Base-by-base conservation (phyloP, 1,140 invertebrate species). In the Listronotus oregonensis region DNA sequence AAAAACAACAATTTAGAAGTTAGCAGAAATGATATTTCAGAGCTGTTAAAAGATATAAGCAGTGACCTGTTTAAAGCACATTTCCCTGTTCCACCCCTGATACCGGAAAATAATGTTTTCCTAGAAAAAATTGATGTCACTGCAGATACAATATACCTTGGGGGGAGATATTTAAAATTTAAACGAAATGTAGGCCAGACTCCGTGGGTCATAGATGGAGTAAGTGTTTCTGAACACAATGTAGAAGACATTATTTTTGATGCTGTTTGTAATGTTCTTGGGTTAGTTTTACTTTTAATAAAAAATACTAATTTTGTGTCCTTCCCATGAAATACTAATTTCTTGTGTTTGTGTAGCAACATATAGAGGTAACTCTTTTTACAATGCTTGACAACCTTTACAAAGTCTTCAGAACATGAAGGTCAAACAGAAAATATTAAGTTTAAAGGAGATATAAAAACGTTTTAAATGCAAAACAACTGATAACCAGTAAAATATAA, bases 161-260 rank as follows among this genome's bases (percentile, higher is more conserved):
- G 87, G 69, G 87, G 87, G 46, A 81, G 94, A 31, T 98, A 99
- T 77, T 87, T 90, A 63, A 99, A 99, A 80, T 88, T 89, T 74
- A 93, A 90, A 14, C 84, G 96, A 52, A 83, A 87, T 65, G 78
- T 99, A 7, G 91, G 92, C 57, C 97, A 99, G 82, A 97, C 95
- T 0, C 95, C 96, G 0, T 99, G 96, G 96, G 77, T 97, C 18
- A 81, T 97, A 44, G 86, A 93, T 71, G 94, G 94, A 0, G 85
- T 87, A 67, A 85, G 90, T 60, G 89, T 90, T 68, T 87, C 91
- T 80, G 89, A 91, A 68, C 86, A 87, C 18, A 98, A 95, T 0
- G 91, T 98, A 0, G 91, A 98, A 81, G 96, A 98, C 80, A 84
- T 95, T 14, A 89, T 98, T 47, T 90, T 90, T 72, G 81, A 84